These are phyloP conservation scores for Pristis pectinata DNA, from an alignment of 2,797 vertebrate genomes.

Conservation along the genomic window DNA sequence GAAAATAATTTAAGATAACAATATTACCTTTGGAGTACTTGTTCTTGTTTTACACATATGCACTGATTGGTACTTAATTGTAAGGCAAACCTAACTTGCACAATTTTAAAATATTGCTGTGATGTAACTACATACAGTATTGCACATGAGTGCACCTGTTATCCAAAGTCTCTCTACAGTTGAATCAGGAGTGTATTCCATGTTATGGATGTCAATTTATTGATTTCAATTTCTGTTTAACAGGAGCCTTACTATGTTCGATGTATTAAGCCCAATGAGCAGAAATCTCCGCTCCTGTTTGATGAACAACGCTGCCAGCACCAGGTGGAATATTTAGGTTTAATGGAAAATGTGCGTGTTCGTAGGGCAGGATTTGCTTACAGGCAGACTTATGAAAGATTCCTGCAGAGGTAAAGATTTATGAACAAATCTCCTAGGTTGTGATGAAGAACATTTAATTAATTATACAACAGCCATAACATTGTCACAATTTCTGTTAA, in stretches of 20 bases:
- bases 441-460: background rate
- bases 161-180: background rate
- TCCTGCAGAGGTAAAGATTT: slow-evolving; percentile 81
- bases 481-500: background rate
- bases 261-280: slow-evolving; percentile 95
- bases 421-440: background rate
- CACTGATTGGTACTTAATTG: background rate
- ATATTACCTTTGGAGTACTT: background rate
- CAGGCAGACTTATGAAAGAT: slow-evolving; percentile 83
- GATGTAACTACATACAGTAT: background rate
- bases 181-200: background rate
- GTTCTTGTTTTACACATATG: background rate
- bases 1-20: background rate
- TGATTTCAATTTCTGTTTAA: slow-evolving; percentile 36
- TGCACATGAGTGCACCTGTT: background rate
- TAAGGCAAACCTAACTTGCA: background rate
- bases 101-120: background rate
- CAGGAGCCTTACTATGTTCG: slow-evolving; percentile 97
- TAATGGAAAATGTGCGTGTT: slow-evolving; percentile 90
- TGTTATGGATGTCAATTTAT: background rate
- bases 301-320: slow-evolving; percentile 86
- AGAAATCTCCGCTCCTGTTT: slow-evolving; percentile 87
- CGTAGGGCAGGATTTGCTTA: slow-evolving; percentile 90
- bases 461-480: background rate
- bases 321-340: slow-evolving; percentile 91